These are phyloP conservation scores for Lepidurus arcticus DNA, from an alignment of 1,140 invertebrate species.

Conservation along the genomic window DNA sequence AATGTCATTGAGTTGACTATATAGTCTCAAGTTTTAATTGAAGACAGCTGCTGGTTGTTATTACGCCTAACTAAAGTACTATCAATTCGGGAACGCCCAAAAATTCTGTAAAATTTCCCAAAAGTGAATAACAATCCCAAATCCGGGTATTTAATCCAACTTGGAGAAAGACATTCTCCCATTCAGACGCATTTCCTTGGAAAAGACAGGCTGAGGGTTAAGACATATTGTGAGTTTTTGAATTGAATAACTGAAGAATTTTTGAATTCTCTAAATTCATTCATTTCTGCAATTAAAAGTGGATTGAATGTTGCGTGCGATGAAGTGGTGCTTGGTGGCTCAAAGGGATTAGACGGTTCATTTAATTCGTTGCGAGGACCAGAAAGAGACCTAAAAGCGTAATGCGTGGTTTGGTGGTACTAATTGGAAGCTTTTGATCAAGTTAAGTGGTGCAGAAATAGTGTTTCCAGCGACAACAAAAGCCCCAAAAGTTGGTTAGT, in stretches of 20 bases:
- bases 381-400: neutral
- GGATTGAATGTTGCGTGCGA: neutral
- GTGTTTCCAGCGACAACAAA: neutral
- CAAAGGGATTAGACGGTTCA: neutral
- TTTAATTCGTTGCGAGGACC: neutral
- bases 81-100: too few species aligned
- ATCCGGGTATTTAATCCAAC: too few species aligned
- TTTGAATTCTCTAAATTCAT: too few species aligned
- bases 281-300: neutral
- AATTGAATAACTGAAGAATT: neutral
- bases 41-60: too few species aligned
- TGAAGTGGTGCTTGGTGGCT: neutral
- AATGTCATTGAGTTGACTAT: too few species aligned
- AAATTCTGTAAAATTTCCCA: too few species aligned
- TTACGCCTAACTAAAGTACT: too few species aligned
- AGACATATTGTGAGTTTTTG: neutral
- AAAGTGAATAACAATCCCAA: too few species aligned
- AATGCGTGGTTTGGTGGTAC: neutral
- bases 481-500: neutral
- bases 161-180: too few species aligned
- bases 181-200: too few species aligned
- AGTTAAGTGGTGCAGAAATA: conserved; percentile 15
- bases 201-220: too few species aligned
- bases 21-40: too few species aligned
- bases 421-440: neutral